phyloP scores from a whole-genome alignment of 92 coral and sea anemone genomes.

The Epizoanthus fatuus region DNA sequence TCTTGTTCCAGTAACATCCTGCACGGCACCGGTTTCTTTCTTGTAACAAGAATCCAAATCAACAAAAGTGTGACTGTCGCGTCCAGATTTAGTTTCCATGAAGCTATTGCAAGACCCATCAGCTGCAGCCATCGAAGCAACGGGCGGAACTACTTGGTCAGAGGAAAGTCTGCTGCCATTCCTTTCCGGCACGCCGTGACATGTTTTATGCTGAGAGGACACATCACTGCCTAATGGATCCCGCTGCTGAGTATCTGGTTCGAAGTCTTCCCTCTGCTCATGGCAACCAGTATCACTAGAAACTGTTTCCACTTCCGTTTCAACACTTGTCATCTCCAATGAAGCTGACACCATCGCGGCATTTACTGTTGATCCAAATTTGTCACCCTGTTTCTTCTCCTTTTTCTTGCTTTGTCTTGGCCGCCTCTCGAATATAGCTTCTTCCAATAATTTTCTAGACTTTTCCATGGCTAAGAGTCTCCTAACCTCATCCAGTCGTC shows the following conservation, averaged over 20 bases:
- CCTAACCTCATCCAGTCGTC: constrained; percentile 67
- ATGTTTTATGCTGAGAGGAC: not conserved
- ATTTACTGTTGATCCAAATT: not conserved
- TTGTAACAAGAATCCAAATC: not conserved
- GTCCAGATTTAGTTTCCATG: not conserved
- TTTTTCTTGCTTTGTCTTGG: constrained; percentile 44
- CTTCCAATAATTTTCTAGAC: constrained; percentile 56
- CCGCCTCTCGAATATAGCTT: constrained; percentile 46
- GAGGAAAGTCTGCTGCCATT: not conserved
- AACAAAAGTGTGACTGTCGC: not conserved
- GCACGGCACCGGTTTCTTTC: not conserved
- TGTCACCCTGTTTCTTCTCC: constrained; percentile 25
- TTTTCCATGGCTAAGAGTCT: constrained; percentile 50
- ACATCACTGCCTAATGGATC: not conserved
- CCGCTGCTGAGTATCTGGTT: not conserved
- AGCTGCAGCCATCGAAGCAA: not conserved
- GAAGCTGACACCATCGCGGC: not conserved
- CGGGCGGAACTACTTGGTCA: not conserved
- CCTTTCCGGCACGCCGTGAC: not conserved
- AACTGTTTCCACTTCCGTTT: constrained; percentile 15
- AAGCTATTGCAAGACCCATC: not conserved
- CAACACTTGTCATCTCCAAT: not conserved
- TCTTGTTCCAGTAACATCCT: not conserved
- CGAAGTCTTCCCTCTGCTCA: not conserved
- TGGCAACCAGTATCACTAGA: not conserved